phyloP scores from a whole-genome alignment of 64 coral and sea anemone genomes.

The Exaiptasia diaphana region DNA sequence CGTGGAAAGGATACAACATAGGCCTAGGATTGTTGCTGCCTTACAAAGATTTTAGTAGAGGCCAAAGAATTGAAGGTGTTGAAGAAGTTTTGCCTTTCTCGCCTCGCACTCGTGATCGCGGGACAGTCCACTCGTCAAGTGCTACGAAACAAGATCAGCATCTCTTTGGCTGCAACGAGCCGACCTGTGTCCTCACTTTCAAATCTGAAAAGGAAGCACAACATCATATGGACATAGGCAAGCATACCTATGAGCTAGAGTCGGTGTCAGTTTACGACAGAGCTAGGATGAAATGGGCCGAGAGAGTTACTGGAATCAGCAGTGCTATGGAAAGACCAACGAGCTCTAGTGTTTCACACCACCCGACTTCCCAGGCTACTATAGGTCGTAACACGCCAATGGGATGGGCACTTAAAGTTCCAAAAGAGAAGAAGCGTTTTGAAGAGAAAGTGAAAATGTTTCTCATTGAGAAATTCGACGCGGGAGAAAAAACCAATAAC shows the following conservation, averaged over 20 bases:
- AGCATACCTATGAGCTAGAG: background rate
- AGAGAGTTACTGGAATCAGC: background rate
- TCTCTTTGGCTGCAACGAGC: slow-evolving; percentile 2
- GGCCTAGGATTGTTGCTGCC: background rate
- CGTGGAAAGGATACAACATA: slow-evolving; percentile 21
- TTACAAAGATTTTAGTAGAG: background rate
- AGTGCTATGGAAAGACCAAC: too few species aligned
- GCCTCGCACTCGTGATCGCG: background rate
- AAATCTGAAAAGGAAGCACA: background rate
- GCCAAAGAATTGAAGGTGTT: background rate
- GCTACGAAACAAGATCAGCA: background rate
- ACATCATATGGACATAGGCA: slow-evolving; percentile 14
- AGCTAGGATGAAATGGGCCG: background rate
- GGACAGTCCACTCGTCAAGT: background rate
- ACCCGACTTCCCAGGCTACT: too few species aligned
- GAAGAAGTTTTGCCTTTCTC: background rate
- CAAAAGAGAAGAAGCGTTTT: slow-evolving; percentile 1
- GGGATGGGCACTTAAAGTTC: slow-evolving; percentile 53
- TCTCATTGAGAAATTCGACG: slow-evolving; percentile 51
- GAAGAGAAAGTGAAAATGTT: slow-evolving; percentile 39
- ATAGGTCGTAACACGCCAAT: too few species aligned
- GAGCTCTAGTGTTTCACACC: too few species aligned
- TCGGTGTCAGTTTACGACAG: background rate
- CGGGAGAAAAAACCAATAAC: slow-evolving; percentile 12
- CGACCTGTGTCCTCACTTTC: slow-evolving; percentile 20